Evolutionary conservation across 2,888 invertebrate species (phyloP).

Genomic region (Lochmaea crataegi): DNA sequence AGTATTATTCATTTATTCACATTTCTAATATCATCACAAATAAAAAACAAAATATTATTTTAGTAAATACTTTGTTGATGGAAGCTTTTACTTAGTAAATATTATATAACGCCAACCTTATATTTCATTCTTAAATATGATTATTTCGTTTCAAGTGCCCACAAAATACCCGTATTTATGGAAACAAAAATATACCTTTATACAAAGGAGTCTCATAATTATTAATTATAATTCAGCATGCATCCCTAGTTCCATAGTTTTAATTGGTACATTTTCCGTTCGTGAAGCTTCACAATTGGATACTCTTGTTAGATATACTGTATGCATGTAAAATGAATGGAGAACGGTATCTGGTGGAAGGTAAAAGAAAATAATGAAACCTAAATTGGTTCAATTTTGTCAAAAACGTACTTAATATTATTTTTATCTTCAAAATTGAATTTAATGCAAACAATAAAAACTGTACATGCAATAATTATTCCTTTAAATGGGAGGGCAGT

Average conservation of each 20-base stretch:
- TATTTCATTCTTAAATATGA: too few relatives aligned
- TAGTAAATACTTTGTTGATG: too few relatives aligned
- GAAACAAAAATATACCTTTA: not conserved
- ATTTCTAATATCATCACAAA: too few relatives aligned
- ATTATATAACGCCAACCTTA: too few relatives aligned
- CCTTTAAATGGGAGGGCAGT: too few relatives aligned
- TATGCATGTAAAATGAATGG: not conserved
- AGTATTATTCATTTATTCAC: too few relatives aligned
- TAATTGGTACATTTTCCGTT: not conserved
- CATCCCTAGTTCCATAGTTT: not conserved
- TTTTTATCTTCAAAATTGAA: too few relatives aligned
- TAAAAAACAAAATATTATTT: too few relatives aligned
- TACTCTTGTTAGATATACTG: not conserved
- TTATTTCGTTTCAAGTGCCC: not conserved
- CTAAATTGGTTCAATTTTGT: not conserved
- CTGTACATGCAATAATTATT: too few relatives aligned
- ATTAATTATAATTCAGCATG: not conserved
- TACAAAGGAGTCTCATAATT: not conserved
- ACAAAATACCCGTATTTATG: not conserved
- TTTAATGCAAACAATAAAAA: too few relatives aligned
- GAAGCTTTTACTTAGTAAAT: too few relatives aligned
- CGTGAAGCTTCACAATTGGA: not conserved
- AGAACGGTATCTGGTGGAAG: not conserved
- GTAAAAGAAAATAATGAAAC: not conserved
- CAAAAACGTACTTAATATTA: too few relatives aligned